Evolutionary conservation across 2,113 vertebrate genomes (phyloP), one percentile per base, ranked within the genome.

Genomic region (Athene cunicularia): DNA sequence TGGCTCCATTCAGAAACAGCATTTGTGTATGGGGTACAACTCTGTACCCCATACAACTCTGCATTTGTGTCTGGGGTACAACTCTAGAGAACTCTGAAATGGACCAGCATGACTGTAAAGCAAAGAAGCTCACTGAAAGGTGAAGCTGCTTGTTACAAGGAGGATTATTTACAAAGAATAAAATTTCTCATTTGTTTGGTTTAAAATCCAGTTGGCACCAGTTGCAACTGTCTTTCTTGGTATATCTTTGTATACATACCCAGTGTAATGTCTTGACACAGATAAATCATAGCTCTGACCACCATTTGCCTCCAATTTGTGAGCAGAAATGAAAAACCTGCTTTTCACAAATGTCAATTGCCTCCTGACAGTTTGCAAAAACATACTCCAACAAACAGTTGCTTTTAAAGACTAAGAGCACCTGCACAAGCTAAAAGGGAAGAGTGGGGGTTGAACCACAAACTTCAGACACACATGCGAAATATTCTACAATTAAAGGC

Each of bases 281-380:
- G 50, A 70, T 45, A 64, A 81, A 23, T 93, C 56, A 49, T 80
- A 83, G 76, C 63, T 94, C 91, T 96, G 97, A 93, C 96, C 97
- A 88, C 84, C 49, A 94, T 93, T 96, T 91, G 90, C 6, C 11
- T 94, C 74, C 80, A 91, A 55, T 91, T 97, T 97, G 70, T 47
- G 1, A 95, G 49, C 49, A 94, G 81, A 93, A 80, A 93, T 88
- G 76, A 91, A 95, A 93, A 95, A 95, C 62, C 71, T 94, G 89
- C 59, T 95, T 91, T 75, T 94, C 95, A 90, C 87, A 90, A 97
- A 91, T 97, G 89, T 95, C 86, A 88, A 89, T 97, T 94, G 35
- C 77, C 77, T 95, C 77, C 94, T 97, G 95, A 96, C 96, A 96
- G 86, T 97, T 94, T 98, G 95, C 81, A 96, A 96, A 97, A 72